Conservation (phyloP, 2,888 invertebrate genomes). For the Andrena bicolor region DNA sequence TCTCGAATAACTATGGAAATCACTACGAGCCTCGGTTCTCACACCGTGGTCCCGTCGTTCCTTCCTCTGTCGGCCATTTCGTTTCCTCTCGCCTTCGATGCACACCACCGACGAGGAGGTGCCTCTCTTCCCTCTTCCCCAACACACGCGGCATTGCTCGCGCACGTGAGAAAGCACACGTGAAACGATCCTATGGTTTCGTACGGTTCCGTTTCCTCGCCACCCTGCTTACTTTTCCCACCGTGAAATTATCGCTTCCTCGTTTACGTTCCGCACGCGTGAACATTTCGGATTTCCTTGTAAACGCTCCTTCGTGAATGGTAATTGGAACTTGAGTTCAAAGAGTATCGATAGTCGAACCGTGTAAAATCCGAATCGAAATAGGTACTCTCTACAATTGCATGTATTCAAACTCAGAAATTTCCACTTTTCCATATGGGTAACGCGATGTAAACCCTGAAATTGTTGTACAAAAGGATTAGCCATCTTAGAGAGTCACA, state of each 20-base stretch:
- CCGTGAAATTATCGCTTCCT: conserved; percentile 64
- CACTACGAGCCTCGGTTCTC: conserved; percentile 79
- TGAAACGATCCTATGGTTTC: conserved; percentile 47
- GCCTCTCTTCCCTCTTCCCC: conserved; percentile 33
- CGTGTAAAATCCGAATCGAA: not conserved
- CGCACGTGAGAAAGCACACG: conserved; percentile 67
- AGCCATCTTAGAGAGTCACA: not conserved
- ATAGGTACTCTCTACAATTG: not conserved
- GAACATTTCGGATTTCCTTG: conserved; percentile 34
- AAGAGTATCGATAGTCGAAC: conserved; percentile 26
- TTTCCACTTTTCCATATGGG: not conserved
- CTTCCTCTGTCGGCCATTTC: conserved; percentile 69
- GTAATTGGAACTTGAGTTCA: conserved; percentile 1
- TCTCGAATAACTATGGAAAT: conserved; percentile 83
- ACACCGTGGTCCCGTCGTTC: conserved; percentile 74
- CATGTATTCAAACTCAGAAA: no score
- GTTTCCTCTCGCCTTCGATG: conserved; percentile 64
- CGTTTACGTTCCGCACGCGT: conserved; percentile 55
- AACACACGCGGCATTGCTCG: conserved; percentile 17
- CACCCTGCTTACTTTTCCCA: conserved; percentile 61
- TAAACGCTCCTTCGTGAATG: conserved; percentile 13
- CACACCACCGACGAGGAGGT: conserved; percentile 28
- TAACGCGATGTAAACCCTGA: not conserved
- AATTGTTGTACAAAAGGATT: not conserved
- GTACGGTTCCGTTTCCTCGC: conserved; percentile 55